Evolutionary conservation across 2,888 invertebrate genomes (phyloP).

Genomic region (Desoria tigrina): DNA sequence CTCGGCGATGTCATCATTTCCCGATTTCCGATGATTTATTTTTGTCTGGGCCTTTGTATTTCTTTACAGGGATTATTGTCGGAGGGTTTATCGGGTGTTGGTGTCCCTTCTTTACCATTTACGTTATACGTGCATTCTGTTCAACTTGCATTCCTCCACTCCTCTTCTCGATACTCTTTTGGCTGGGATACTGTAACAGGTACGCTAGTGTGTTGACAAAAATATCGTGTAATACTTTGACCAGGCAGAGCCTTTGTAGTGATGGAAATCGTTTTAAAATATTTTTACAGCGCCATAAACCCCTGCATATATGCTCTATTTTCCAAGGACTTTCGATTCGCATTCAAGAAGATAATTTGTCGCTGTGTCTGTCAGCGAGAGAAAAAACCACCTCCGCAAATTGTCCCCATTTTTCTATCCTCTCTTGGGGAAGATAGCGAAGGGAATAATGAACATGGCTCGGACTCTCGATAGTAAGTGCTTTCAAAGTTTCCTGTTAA

Average conservation of each 20-base stretch:
- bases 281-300: constrained; percentile 82
- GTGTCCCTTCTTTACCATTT: constrained; percentile 95
- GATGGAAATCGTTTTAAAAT: no score
- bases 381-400: constrained; percentile 42
- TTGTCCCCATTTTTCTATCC: constrained; percentile 53
- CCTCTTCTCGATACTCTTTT: constrained; percentile 88
- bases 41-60: no score
- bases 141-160: constrained; percentile 79
- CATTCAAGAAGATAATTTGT: constrained; percentile 89
- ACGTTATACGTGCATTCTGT: constrained; percentile 85
- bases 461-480: constrained; percentile 49
- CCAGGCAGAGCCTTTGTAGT: neutral
- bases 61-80: constrained; percentile 71
- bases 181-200: constrained; percentile 83
- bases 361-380: constrained; percentile 70
- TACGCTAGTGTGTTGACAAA: constrained; percentile 22
- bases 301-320: constrained; percentile 93
- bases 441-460: constrained; percentile 50
- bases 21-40: no score
- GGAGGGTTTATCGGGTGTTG: constrained; percentile 96
- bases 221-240: no score
- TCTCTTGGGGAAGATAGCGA: constrained; percentile 54
- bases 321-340: constrained; percentile 91
- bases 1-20: no score
- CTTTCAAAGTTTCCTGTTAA: no score